Conservation (phyloP, 2,888 invertebrate genomes). For the Vandiemenella viatica region DNA sequence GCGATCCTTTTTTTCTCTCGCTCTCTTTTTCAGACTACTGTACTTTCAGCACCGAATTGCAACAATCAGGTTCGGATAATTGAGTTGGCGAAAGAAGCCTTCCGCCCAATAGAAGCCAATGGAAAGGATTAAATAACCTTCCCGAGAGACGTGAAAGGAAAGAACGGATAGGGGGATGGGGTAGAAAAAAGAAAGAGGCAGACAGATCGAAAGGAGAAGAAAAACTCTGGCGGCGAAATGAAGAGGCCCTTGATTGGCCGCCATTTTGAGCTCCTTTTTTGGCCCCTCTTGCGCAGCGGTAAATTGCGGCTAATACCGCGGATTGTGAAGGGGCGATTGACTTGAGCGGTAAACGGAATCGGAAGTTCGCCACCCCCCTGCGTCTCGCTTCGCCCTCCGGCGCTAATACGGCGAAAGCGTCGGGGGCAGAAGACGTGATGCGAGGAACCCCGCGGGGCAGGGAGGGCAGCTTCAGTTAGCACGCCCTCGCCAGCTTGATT, state of each 20-base stretch:
- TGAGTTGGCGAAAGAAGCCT: constrained; percentile 10
- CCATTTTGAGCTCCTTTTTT: constrained; percentile 8
- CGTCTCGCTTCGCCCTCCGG: no score
- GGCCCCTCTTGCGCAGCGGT: constrained; percentile 8
- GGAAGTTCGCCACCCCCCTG: not conserved
- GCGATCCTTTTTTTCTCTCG: no score
- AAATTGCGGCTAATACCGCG: constrained; percentile 14
- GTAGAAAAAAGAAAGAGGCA: constrained; percentile 1
- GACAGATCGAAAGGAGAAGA: constrained; percentile 3
- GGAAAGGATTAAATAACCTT: constrained; percentile 8
- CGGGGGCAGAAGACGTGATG: no score
- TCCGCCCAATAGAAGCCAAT: constrained; percentile 1
- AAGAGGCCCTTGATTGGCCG: constrained; percentile 14
- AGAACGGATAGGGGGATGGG: not conserved
- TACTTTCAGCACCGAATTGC: not conserved
- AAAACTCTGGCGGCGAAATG: constrained; percentile 11
- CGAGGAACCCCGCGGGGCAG: no score
- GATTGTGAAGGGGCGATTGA: constrained; percentile 14
- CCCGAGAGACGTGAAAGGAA: not conserved
- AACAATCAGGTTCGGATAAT: constrained; percentile 8
- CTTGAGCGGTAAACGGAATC: constrained; percentile 4
- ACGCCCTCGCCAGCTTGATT: no score
- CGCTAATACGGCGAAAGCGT: no score
- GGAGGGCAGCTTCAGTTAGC: no score
- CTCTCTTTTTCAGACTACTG: no score